Conservation (phyloP, 2,888 invertebrate genomes). For the Drosophila ezoana region DNA sequence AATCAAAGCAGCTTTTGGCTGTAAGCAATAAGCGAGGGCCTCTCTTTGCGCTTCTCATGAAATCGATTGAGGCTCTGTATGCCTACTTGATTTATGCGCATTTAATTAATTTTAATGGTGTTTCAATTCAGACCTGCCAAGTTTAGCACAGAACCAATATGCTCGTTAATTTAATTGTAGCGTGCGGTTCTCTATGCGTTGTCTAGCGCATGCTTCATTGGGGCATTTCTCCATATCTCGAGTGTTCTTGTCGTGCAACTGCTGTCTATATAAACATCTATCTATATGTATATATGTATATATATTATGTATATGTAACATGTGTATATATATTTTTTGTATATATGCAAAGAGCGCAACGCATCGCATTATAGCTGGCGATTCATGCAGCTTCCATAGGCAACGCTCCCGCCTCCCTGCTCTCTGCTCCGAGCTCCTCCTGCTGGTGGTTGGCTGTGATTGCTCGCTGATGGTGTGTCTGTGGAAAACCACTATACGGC, state of each 20-base stretch:
- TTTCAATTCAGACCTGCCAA: constrained; percentile 8
- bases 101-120: background rate
- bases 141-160: constrained; percentile 12
- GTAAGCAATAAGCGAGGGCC: background rate
- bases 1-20: background rate
- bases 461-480: constrained; percentile 31
- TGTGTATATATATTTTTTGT: constrained; percentile 11
- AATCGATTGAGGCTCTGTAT: background rate
- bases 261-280: constrained; percentile 33
- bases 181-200: constrained; percentile 41
- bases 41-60: constrained; percentile 7
- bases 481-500: constrained; percentile 78
- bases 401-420: constrained; percentile 18
- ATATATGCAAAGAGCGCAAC: constrained; percentile 59
- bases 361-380: constrained; percentile 78
- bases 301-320: constrained; percentile 15
- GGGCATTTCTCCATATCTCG: constrained; percentile 67
- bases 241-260: constrained; percentile 55
- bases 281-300: constrained; percentile 8
- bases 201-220: constrained; percentile 62
- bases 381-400: constrained; percentile 56
- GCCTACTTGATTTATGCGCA: background rate
- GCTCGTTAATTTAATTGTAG: constrained; percentile 18
- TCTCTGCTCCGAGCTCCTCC: constrained; percentile 12
- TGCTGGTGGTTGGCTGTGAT: constrained; percentile 17